These are phyloP conservation scores for Hormaphis cornu DNA, from an alignment of 1,140 invertebrate genomes.

Conservation along the genomic window DNA sequence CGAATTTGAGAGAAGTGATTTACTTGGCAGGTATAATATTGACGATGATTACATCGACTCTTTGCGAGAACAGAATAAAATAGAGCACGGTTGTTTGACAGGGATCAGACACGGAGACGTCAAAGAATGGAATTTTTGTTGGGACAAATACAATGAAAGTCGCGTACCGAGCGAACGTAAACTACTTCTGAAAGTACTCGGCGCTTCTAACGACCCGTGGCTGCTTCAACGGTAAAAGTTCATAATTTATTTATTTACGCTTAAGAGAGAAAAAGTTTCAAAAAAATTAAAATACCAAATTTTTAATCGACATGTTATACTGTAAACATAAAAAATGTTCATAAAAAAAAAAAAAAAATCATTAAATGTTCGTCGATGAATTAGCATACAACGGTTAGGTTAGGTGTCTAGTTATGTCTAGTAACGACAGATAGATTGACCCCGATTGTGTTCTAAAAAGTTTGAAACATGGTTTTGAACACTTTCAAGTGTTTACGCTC, in stretches of 20 bases:
- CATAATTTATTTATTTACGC: constrained; percentile 52
- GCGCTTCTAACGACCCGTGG: constrained; percentile 59
- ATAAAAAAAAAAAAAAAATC: too few relatives aligned
- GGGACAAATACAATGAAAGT: constrained; percentile 58
- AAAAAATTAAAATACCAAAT: too few relatives aligned
- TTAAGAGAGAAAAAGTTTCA: constrained; percentile 53
- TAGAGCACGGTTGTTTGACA: constrained; percentile 32
- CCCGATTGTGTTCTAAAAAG: too few relatives aligned
- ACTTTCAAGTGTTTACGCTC: too few relatives aligned
- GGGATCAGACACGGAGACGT: constrained; percentile 56
- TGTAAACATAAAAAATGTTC: too few relatives aligned
- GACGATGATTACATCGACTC: background rate
- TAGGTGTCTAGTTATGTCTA: too few relatives aligned
- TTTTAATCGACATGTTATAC: too few relatives aligned
- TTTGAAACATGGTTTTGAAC: too few relatives aligned
- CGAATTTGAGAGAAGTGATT: constrained; percentile 62
- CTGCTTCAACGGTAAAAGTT: constrained; percentile 55
- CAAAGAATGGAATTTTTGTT: constrained; percentile 65
- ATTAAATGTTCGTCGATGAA: too few relatives aligned
- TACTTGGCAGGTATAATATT: constrained; percentile 55
- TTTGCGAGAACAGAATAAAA: background rate
- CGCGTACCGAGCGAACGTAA: constrained; percentile 57
- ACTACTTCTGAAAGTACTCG: constrained; percentile 59
- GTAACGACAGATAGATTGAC: too few relatives aligned
- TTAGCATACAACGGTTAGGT: too few relatives aligned